phyloP scores from a whole-genome alignment of 2,888 invertebrate species.

The Gryllus longicercus region DNA sequence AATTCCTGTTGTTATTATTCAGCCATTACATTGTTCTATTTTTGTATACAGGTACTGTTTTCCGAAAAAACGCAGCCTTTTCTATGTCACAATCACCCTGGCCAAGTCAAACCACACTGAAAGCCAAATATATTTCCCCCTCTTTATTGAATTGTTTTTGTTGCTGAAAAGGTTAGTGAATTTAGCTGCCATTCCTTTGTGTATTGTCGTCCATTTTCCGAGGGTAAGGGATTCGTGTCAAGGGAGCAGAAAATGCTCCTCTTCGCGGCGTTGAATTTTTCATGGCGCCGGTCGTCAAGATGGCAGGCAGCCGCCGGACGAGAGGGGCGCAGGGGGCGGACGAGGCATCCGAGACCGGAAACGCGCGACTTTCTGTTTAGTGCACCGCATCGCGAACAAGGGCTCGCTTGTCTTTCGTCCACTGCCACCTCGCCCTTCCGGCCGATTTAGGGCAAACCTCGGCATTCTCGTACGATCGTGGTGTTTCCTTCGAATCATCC shows the following conservation, averaged over 20 bases:
- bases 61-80: too few relatives aligned
- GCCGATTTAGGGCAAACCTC: too few relatives aligned
- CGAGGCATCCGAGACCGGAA: neutral
- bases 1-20: too few relatives aligned
- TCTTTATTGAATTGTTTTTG: neutral
- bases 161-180: neutral
- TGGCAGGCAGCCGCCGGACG: neutral
- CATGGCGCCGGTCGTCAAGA: neutral
- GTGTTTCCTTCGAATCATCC: too few relatives aligned
- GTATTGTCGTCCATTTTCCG: conserved; percentile 5
- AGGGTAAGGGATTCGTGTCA: neutral
- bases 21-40: too few relatives aligned
- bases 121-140: too few relatives aligned
- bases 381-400: neutral
- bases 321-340: neutral
- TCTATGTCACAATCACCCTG: too few relatives aligned
- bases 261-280: neutral
- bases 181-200: conserved; percentile 7
- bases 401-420: too few relatives aligned
- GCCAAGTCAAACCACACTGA: too few relatives aligned
- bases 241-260: neutral
- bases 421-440: too few relatives aligned
- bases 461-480: too few relatives aligned
- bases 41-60: too few relatives aligned
- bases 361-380: conserved; percentile 1